These are phyloP conservation scores for Lissocephala sabroskyi DNA, from an alignment of 2,888 invertebrate genomes.

Conservation along the genomic window DNA sequence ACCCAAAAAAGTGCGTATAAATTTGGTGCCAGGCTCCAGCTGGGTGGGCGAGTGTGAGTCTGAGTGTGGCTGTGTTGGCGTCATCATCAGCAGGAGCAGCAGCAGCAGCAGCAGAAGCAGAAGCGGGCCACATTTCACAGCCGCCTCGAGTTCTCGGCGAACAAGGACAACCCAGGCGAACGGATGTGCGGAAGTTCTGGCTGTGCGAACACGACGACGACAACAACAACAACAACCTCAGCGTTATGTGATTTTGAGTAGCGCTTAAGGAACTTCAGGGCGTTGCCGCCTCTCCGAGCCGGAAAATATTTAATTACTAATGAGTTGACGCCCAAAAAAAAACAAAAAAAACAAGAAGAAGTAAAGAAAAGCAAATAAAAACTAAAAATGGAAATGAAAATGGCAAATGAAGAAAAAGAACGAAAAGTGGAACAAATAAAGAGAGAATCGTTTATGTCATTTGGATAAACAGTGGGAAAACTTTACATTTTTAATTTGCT, in stretches of 20 bases:
- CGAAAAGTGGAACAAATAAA: too few relatives aligned
- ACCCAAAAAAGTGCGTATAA: conserved; percentile 52
- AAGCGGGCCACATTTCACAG: too few relatives aligned
- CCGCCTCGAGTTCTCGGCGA: too few relatives aligned
- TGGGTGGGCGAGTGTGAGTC: conserved; percentile 23
- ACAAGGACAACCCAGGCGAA: conserved; percentile 4
- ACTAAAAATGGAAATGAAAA: too few relatives aligned
- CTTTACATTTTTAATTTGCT: conserved; percentile 56
- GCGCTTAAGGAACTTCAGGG: conserved; percentile 50
- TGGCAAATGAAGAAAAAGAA: too few relatives aligned
- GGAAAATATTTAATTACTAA: conserved; percentile 64
- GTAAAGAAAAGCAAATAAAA: too few relatives aligned
- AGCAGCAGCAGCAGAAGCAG: conserved; percentile 21
- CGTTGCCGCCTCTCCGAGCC: conserved; percentile 38
- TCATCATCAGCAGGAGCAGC: conserved; percentile 20
- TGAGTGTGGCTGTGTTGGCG: conserved; percentile 12
- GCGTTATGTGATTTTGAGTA: not conserved
- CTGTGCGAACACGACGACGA: conserved; percentile 50
- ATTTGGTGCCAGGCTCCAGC: conserved; percentile 8
- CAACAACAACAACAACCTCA: conserved; percentile 14
- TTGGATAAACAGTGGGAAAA: not conserved
- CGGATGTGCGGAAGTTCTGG: conserved; percentile 47
- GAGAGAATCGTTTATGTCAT: too few relatives aligned
- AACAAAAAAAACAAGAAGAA: not conserved
- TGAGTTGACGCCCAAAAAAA: conserved; percentile 51